These are phyloP conservation scores for Exephanes ischioxanthus DNA, from an alignment of 2,888 invertebrate genomes.

Conservation along the genomic window DNA sequence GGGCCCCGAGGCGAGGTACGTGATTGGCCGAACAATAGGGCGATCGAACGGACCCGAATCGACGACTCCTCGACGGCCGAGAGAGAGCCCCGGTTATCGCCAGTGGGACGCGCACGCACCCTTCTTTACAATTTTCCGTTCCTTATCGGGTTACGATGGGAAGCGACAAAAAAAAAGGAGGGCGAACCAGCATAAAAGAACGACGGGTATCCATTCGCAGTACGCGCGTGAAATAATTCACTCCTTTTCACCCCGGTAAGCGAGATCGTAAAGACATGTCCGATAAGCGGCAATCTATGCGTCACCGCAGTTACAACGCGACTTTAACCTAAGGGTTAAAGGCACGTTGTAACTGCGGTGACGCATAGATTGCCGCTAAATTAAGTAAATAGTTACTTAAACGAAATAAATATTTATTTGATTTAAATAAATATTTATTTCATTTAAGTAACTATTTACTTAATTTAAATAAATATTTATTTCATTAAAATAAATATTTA, in stretches of 20 bases:
- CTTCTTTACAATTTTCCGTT: constrained; percentile 63
- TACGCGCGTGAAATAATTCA: neutral
- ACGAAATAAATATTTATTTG: no score
- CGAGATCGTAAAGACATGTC: neutral
- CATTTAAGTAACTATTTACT: no score
- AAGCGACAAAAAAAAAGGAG: constrained; percentile 31
- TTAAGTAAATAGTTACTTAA: no score
- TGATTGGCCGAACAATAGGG: constrained; percentile 71
- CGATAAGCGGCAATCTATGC: neutral
- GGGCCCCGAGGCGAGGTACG: constrained; percentile 67
- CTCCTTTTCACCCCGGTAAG: neutral
- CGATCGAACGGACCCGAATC: constrained; percentile 57
- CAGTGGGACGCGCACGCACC: constrained; percentile 54
- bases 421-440: no score
- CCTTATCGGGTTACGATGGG: constrained; percentile 52
- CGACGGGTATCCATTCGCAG: neutral
- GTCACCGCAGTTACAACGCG: neutral
- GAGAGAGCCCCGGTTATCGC: constrained; percentile 59
- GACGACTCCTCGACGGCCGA: constrained; percentile 51
- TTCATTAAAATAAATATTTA: no score
- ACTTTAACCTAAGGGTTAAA: neutral
- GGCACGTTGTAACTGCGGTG: no score
- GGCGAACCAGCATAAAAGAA: neutral
- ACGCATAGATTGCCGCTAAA: no score
- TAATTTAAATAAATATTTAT: no score